Evolutionary conservation across 2,113 vertebrate genomes (phyloP), one percentile per base, ranked within the genome.

Genomic region (Ammodytes dubius): DNA sequence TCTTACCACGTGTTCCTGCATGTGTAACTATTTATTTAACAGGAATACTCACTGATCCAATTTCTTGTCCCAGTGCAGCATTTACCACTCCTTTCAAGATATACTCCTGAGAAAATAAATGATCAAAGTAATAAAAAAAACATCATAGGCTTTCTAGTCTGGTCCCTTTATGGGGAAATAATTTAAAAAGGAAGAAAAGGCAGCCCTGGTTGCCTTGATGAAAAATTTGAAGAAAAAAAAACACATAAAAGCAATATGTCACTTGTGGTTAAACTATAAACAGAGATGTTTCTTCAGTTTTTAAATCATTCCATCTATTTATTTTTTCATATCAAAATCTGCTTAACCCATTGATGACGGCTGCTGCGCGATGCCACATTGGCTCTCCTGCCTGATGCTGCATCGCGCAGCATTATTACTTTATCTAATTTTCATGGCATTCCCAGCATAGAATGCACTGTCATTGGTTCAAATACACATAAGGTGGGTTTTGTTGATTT

Each of bases 81-180:
- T 99, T 98, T 64, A 99, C 98, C 63, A 99, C 98, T 65, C 97
- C 98, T 88, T 99, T 99, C 79, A 99, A 96, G 75, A 99, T 97
- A 57, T 99, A 99, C 73, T 99, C 98, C 98, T 99, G 74, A 7
- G 70, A 71, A 86, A 37, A 76, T 3, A 70, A 77, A 64, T 19
- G 52, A 79, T 75, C 35, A 64, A 13, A 78, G 45, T 54, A 39
- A 61, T 42, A 66, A 15, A 61, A 59, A 43, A 77, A 13, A 60
- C 4, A 0, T 39, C 49, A 43, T 42, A 8, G 1, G 46, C 39
- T 45, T 39, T 53, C 46, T 40, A 45, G 5, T 65, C 15, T 11
- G 5, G 35, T 68, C 12, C 1, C n/a, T 49, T 49, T 10, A 40
- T 63, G 19, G 39, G 35, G n/a, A 52, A 68, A 56, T 3, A n/a